A percentile compares a stretch with the other conserved stretches of the same genome.
Evolutionary conservation across 35 echinoderm and acorn worm genomes (phyloP).

Genomic region (Nesometra sesokonis): DNA sequence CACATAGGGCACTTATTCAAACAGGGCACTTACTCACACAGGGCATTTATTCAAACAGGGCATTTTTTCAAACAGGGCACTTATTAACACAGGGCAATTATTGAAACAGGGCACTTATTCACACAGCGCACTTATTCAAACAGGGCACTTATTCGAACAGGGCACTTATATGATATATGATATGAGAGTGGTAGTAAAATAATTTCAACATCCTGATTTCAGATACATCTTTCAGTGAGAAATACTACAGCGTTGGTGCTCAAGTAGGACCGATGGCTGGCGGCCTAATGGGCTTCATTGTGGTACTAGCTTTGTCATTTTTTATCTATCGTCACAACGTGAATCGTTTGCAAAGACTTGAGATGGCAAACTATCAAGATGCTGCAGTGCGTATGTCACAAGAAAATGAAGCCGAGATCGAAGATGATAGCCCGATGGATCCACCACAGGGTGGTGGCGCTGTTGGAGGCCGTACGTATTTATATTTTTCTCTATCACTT

Average conservation of each 20-base stretch:
- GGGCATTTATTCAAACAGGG: no score
- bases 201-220: not conserved
- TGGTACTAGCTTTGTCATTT: slow-evolving; percentile 62
- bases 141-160: no score
- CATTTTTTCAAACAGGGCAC: no score
- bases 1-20: no score
- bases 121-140: no score
- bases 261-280: slow-evolving; percentile 93
- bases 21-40: no score
- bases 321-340: slow-evolving; percentile 93
- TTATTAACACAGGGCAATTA: no score
- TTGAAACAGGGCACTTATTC: no score
- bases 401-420: slow-evolving; percentile 59
- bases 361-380: slow-evolving; percentile 70
- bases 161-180: no score
- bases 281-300: slow-evolving; percentile 81
- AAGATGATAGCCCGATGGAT: slow-evolving; percentile 14
- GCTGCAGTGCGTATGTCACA: slow-evolving; percentile 74
- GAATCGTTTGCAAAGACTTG: slow-evolving; percentile 60
- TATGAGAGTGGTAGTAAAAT: no score
- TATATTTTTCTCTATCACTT: no score
- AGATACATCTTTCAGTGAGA: not conserved
- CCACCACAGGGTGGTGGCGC: not conserved
- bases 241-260: slow-evolving; percentile 17
- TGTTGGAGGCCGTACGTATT: not conserved